phyloP scores from a whole-genome alignment of 2,888 invertebrate genomes.

The Brachypterus glaber region DNA sequence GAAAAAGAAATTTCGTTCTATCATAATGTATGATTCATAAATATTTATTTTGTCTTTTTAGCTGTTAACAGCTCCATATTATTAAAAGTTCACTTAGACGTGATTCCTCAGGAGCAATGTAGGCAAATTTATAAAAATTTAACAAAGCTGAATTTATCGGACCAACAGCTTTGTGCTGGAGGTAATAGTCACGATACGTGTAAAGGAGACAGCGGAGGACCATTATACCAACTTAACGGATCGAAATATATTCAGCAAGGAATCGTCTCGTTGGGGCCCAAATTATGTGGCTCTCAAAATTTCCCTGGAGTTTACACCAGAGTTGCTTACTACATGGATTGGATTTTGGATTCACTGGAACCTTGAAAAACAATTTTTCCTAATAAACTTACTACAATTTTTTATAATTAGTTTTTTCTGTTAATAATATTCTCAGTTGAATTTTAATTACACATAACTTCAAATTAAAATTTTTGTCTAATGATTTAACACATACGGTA shows the following conservation, averaged over 20 bases:
- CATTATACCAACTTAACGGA: conserved; percentile 40
- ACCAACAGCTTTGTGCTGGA: conserved; percentile 54
- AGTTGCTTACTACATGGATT: conserved; percentile 52
- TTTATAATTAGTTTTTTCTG: no score
- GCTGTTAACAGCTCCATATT: conserved; percentile 32
- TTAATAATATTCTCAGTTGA: no score
- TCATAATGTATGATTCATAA: no score
- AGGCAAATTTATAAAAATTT: conserved; percentile 25
- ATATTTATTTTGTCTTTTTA: conserved; percentile 23
- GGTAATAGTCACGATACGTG: conserved; percentile 54
- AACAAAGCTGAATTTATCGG: conserved; percentile 20
- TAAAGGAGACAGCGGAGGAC: conserved; percentile 60
- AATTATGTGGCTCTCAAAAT: conserved; percentile 40
- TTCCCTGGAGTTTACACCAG: conserved; percentile 64
- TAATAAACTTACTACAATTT: no score
- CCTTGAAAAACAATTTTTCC: no score
- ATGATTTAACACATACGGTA: no score
- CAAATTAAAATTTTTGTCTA: no score
- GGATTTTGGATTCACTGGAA: conserved; percentile 58
- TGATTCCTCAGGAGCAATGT: conserved; percentile 35
- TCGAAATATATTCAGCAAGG: conserved; percentile 47
- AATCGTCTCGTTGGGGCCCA: conserved; percentile 45
- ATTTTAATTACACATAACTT: no score
- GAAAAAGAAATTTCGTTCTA: no score
- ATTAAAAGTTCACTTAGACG: conserved; percentile 39